Conservation (phyloP, 2,113 vertebrate genomes). For the Sinocyclocheilus anophthalmus region DNA sequence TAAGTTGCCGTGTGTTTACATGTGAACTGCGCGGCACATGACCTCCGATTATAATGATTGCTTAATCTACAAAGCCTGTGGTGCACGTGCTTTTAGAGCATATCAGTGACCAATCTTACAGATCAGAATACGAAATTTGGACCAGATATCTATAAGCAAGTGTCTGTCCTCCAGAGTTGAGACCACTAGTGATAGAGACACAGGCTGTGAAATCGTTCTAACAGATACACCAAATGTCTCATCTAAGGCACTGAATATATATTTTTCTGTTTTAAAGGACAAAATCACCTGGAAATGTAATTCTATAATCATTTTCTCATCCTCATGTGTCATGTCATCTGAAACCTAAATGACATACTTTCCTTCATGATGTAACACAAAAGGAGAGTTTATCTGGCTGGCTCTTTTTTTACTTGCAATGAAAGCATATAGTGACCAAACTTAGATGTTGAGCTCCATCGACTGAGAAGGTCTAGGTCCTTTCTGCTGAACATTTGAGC, state of each 20-base stretch:
- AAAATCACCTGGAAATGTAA: background rate
- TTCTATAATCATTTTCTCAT: background rate
- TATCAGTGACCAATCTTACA: constrained; percentile 62
- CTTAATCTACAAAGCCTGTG: constrained; percentile 39
- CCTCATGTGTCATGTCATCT: background rate
- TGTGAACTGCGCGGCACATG: constrained; percentile 1
- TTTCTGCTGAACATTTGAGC: background rate
- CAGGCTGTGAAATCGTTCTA: constrained; percentile 57
- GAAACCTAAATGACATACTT: background rate
- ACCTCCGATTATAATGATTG: constrained; percentile 39
- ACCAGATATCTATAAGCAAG: constrained; percentile 61
- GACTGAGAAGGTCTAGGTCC: background rate
- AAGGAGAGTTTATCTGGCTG: too few species aligned
- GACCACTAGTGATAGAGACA: constrained; percentile 54
- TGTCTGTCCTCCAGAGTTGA: constrained; percentile 63
- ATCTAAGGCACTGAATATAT: background rate
- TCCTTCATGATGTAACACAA: background rate
- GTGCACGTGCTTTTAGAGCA: constrained; percentile 62
- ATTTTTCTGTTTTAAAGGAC: background rate
- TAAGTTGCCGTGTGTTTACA: constrained; percentile 3
- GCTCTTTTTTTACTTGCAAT: background rate
- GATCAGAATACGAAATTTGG: constrained; percentile 63
- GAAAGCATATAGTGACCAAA: background rate
- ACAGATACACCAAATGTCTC: constrained; percentile 16
- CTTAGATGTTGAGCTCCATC: background rate